Base-by-base conservation (phyloP, 2,888 invertebrate genomes). In the Sericinus montela region DNA sequence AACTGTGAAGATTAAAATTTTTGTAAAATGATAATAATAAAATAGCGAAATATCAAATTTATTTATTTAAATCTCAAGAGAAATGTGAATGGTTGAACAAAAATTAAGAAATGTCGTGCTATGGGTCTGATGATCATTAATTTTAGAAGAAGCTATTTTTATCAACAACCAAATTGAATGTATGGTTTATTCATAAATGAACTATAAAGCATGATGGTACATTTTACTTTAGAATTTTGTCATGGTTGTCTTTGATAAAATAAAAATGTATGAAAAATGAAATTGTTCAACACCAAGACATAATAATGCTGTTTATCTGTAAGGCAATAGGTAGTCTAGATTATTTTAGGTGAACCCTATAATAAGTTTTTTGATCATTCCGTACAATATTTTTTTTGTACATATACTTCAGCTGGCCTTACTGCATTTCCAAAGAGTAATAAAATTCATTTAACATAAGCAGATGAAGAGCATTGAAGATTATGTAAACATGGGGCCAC, bases 381-480 rank as follows among this genome's bases (percentile, higher is more conserved):
- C 75, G 65, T 78, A 75, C 69, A 68, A 57, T 63, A 55, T 53
- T 19, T 62, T 63, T 53, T 19, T 62, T 63, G 63, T 71, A 44
- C 44, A 43, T 5, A 11, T 32, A 32, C 11, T 32, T 32, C 13
- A 6, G 4, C 6, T 13, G 13, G 11, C 13, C 7, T 32, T 32
- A 29, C 5, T 30, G 11, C 30, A 30, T 30, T 11, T 11, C 11
- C 32, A 32, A 6, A 32, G 5, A 5, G 11, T 30, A 3, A 13
- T 32, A 32, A 32, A 32, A 1, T 5, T 29, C 10, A n/a, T 6
- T 3, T 30, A 32, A 32, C 6, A n/a, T 6, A 32, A 3, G 8
- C 8, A 8, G 19, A 41, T 19, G 14, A 19, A 34, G 11, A 19
- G 23, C 32, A 10, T 45, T 39, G 4, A 23, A 23, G 4, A 35